A percentile compares a stretch with the other conserved stretches of the same genome.
These are phyloP conservation scores for Clarias fuscus DNA, from an alignment of 2,797 vertebrate species.

Conservation along the genomic window DNA sequence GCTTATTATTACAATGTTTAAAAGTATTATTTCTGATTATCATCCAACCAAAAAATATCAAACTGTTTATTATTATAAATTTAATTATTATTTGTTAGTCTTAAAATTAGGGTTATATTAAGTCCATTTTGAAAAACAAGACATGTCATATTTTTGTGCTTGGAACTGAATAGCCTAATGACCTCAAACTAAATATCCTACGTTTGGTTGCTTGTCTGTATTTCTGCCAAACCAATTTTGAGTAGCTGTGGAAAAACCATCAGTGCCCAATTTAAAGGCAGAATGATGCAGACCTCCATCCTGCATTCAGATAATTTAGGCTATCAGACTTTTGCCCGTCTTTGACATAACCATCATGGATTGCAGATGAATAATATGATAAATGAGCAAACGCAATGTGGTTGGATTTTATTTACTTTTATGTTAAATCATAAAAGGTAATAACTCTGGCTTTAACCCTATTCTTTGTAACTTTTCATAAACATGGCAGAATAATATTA, in stretches of 20 bases:
- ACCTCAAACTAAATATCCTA: not conserved
- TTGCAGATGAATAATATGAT: not conserved
- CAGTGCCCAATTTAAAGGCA: not conserved
- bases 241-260: constrained; percentile 1
- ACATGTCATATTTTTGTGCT: not conserved
- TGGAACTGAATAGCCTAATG: not conserved
- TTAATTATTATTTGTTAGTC: no score
- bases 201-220: not conserved
- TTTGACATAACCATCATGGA: not conserved
- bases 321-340: not conserved
- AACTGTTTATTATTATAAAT: no score
- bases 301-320: constrained; percentile 9
- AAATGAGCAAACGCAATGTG: not conserved
- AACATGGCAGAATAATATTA: not conserved
- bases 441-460: not conserved
- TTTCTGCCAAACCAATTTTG: not conserved
- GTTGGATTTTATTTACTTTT: not conserved
- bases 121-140: not conserved
- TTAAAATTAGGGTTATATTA: not conserved
- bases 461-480: not conserved
- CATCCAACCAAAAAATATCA: not conserved
- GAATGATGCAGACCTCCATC: constrained; percentile 1
- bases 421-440: not conserved
- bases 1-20: not conserved
- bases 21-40: not conserved